Percentiles rank a stretch among this genome's conserved stretches.
Evolutionary conservation across 2,797 vertebrate species (phyloP).

Genomic region (Brachymystax lenok): DNA sequence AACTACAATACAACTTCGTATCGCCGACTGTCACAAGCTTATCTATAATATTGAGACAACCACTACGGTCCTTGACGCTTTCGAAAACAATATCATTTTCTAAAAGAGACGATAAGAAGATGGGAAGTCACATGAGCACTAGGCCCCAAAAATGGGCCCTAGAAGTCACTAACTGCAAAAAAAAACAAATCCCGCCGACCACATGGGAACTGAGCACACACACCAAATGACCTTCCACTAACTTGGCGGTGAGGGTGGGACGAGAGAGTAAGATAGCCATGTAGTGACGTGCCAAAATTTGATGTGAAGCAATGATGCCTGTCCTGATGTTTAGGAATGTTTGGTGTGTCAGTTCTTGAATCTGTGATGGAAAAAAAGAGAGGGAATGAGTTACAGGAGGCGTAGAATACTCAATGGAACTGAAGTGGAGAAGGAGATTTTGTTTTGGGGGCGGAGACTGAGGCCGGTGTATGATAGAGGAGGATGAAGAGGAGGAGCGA

Average conservation of each 20-base stretch:
- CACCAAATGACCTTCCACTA: background rate
- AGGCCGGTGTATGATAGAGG: slow-evolving; percentile 19
- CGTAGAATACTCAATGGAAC: slow-evolving; percentile 5
- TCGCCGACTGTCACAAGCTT: background rate
- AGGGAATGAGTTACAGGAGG: no score
- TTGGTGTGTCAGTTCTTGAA: background rate
- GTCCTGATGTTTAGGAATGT: background rate
- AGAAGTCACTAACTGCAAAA: background rate
- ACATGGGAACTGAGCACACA: background rate
- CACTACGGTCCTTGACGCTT: background rate
- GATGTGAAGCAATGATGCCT: background rate
- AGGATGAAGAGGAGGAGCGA: slow-evolving; percentile 5
- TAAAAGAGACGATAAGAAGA: background rate
- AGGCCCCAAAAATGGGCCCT: no score
- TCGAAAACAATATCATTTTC: background rate
- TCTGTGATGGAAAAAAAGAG: background rate
- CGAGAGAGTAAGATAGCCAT: background rate
- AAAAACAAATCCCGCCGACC: background rate
- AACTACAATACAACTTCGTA: background rate
- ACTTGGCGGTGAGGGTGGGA: background rate
- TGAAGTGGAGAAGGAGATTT: slow-evolving; percentile 20
- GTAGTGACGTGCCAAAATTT: background rate
- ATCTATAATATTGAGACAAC: background rate
- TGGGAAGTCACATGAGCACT: background rate
- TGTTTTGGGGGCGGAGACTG: slow-evolving; percentile 18